Evolutionary conservation across 2,888 invertebrate species (phyloP).

Genomic region (Eupithecia inturbata): DNA sequence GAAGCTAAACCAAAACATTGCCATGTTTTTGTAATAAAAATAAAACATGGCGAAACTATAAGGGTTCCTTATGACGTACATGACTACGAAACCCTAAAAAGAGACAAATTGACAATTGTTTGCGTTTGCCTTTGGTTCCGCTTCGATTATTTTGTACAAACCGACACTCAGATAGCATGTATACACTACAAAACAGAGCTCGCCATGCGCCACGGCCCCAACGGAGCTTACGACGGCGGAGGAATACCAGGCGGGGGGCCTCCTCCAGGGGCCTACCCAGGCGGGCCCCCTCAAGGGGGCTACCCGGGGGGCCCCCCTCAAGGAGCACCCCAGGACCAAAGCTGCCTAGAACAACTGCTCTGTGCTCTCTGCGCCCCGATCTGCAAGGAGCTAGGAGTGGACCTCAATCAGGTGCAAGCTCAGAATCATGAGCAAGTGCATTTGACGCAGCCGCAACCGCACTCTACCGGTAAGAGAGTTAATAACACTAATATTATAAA

Average conservation of each 20-base stretch:
- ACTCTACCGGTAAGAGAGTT: slow-evolving; percentile 57
- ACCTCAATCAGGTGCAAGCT: slow-evolving; percentile 66
- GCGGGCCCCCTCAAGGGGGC: slow-evolving; percentile 34
- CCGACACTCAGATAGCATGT: slow-evolving; percentile 2
- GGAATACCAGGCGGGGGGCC: slow-evolving; percentile 44
- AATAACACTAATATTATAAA: background rate
- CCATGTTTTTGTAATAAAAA: background rate
- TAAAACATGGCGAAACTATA: background rate
- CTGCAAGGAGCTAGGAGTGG: slow-evolving; percentile 80
- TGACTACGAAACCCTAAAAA: background rate
- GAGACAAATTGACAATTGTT: background rate
- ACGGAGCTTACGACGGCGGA: slow-evolving; percentile 68
- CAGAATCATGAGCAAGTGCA: slow-evolving; percentile 67
- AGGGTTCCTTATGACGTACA: background rate
- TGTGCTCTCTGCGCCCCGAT: slow-evolving; percentile 79
- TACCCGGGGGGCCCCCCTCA: slow-evolving; percentile 33
- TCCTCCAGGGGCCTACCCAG: slow-evolving; percentile 16
- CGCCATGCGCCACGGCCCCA: slow-evolving; percentile 70
- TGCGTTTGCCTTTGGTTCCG: background rate
- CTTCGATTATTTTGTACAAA: background rate
- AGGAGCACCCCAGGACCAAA: slow-evolving; percentile 54
- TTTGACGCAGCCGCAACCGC: slow-evolving; percentile 71
- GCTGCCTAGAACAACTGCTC: slow-evolving; percentile 76
- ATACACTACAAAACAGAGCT: slow-evolving; percentile 60
- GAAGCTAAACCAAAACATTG: background rate